Conservation (phyloP, 2,113 vertebrate genomes). For the Telmatochromis brachygnathus region DNA sequence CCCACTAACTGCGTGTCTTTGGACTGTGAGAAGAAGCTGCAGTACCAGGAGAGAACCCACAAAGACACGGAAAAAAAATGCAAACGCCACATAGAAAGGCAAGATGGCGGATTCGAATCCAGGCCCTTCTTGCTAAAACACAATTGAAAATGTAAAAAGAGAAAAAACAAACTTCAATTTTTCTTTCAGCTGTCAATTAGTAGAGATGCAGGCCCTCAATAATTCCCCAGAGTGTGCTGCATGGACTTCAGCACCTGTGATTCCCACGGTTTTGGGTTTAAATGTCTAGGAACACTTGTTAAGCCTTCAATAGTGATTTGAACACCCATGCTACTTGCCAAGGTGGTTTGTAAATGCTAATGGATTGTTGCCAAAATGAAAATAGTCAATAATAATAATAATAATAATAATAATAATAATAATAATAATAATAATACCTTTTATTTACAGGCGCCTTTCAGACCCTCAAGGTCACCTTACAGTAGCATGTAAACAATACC, state of each 20-base stretch:
- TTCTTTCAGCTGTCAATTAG: not conserved
- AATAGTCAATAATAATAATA: not conserved
- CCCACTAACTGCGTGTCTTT: no score
- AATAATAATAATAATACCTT: no score
- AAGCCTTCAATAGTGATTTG: not conserved
- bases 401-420: no score
- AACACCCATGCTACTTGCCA: not conserved
- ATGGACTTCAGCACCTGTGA: no score
- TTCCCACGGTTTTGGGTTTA: not conserved
- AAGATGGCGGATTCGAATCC: not conserved
- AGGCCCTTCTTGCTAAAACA: not conserved
- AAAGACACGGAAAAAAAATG: not conserved
- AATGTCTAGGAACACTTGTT: not conserved
- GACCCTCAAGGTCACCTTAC: no score
- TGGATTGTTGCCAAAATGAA: not conserved
- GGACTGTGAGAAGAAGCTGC: not conserved
- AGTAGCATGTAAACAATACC: no score
- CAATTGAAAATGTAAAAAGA: not conserved
- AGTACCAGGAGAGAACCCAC: not conserved
- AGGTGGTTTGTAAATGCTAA: not conserved
- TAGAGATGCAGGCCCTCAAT: not conserved
- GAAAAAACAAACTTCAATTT: not conserved
- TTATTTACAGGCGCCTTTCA: no score
- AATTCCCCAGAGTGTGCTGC: not conserved
- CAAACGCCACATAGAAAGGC: not conserved